Evolutionary conservation across 2,888 invertebrate genomes (phyloP), one percentile per base, ranked within the genome.

Genomic region (Scaptomyza flava): DNA sequence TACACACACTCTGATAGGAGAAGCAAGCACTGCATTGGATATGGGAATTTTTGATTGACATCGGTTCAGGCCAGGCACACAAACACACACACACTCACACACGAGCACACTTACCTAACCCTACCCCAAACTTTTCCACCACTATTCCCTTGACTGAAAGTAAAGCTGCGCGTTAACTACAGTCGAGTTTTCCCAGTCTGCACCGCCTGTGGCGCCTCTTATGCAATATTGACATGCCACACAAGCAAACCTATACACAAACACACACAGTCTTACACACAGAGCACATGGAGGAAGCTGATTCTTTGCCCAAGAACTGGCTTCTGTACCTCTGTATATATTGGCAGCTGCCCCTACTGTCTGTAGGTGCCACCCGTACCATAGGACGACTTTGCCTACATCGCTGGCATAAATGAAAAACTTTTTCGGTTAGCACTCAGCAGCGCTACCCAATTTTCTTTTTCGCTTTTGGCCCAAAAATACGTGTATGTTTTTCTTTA

Each of bases 41-140:
- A 82, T 81, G 87, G 83, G 85, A 88, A 89, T 88, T 89, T 87
- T 89, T 89, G 90, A 89, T 89, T 89, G 89, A 89, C 89, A 89
- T 83, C 83, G 87, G 87, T 79, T 87, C 76, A 68, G 79, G 70
- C 53, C 62, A 64, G 58, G 50, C 53, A 48, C 69, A 67, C 47
- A 27, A 14, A 31, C 27, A 34, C 17, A 56, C 27, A 38, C 23
- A 42, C 14, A 30, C 27, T 30, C 17, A 56, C 27, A 38, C 23
- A n/a, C n/a, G n/a, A n/a, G n/a, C n/a, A 42, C 14, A 30, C 17
- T 17, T 17, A 1, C 17, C 31, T 20, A 23, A 23, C 14, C 30
- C 42, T 14, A n/a, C 30, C 70, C 56, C 34, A 11, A 17, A 34
- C 41, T n/a, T 34, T 27, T 7, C n/a, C 27, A 20, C 36, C 33